Base-by-base conservation (phyloP, 2,888 invertebrate genomes). In the Stegana nigrithorax region DNA sequence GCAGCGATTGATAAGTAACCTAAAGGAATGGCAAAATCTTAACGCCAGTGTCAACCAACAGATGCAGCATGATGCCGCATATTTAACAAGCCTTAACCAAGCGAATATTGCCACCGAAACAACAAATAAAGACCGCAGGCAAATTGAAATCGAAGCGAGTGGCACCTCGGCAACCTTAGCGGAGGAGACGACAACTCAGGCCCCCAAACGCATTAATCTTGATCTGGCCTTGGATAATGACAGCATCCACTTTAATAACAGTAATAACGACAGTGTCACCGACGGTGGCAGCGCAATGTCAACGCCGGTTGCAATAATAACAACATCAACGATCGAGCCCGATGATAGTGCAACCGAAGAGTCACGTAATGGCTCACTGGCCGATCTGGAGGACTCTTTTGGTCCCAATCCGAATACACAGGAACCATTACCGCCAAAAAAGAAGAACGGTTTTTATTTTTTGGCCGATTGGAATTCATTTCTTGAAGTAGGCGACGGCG, bases 391-490 rank as follows among this genome's bases (percentile, higher is more conserved):
- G 79, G 92, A 91, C 69, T 93, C 93, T 0, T 94, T 94, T 75
- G 87, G 87, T 47, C 88, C 90, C 1, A 83, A 84, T 67, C 87
- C 88, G 0, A 88, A 88, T 6, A 86, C 90, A 0, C 90, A 91
- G 14, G 71, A 73, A 42, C 76, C 73, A 12, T 76, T 90, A 25
- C 91, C 93, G 4, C 89, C 91, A 0, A 90, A 90, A 39, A 89
- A 88, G 71, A 90, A 89, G 73, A 93, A 91, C 64, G 95, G 94
- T 0, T 91, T 94, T 70, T 95, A 94, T 81, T 94, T 94, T 86
- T 88, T 94, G 78, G 87, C 93, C 6, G 95, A 95, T 80, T 94
- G 94, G 93, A 94, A 95, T 78, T 90, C 92, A 59, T 95, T 95
- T 78, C 87, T 94, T 17, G 93, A 94, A 85, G 93, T 94, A 3